phyloP scores from a whole-genome alignment of 2,113 vertebrate genomes.

The Passer domesticus region DNA sequence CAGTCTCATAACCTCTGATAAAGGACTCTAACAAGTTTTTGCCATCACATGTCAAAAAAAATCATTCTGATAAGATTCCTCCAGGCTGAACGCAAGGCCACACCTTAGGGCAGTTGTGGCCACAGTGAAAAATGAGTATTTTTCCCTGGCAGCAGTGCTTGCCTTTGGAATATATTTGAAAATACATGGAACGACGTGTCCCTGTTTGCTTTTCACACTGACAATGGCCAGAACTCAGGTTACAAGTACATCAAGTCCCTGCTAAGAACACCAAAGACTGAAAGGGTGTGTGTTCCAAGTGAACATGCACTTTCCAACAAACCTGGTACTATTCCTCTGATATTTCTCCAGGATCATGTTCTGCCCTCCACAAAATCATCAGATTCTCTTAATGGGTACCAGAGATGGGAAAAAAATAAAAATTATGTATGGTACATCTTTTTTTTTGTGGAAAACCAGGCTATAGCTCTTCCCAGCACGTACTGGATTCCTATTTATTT shows the following conservation, averaged over 20 bases:
- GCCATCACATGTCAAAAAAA: background rate
- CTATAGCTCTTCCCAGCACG: accelerated
- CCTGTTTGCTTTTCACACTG: background rate
- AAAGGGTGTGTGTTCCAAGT: background rate
- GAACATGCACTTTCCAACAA: background rate
- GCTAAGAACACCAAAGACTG: background rate
- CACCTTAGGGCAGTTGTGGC: background rate
- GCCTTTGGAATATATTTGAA: background rate
- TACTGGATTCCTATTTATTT: background rate
- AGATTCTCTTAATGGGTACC: background rate
- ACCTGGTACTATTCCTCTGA: background rate
- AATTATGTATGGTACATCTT: background rate
- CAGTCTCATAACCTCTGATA: background rate
- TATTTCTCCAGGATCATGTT: background rate
- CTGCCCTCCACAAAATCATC: background rate
- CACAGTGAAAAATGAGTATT: background rate
- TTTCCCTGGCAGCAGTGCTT: background rate
- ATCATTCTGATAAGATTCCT: background rate
- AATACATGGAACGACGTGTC: accelerated
- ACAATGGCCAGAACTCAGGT: background rate
- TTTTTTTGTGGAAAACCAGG: background rate
- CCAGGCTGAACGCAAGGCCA: accelerated
- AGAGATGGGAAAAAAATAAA: too few species aligned
- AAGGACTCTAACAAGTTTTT: background rate
- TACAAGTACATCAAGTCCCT: background rate